Base-by-base conservation (phyloP, 2,113 vertebrate genomes). In the Lota lota region DNA sequence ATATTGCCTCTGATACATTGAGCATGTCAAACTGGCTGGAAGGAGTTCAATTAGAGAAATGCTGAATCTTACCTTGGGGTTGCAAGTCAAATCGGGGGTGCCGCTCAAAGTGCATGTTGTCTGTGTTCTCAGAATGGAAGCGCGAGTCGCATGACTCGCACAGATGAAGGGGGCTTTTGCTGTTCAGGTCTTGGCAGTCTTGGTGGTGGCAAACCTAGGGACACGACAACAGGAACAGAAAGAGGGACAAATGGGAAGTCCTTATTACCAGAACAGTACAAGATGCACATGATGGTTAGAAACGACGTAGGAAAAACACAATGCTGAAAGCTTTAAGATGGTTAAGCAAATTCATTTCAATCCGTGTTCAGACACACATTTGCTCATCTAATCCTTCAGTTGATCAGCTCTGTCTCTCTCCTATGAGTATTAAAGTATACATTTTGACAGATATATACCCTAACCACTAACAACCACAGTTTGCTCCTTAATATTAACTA, bases 201-300 rank as follows among this genome's bases (percentile, higher is more conserved):
- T 84, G 82, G n/a, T 94, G 95, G 83, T 96, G 95, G 76, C 96
- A 98, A 79, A 95, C 94, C 97, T 99, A 80, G 0, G 73, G 4
- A 74, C 22, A 5, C 81, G 90, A 33, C 28, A 6, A 33, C 28
- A 33, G 28, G 28, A 67, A 92, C 87, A 68, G 89, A 92, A 56
- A 90, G 19, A n/a, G 62, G 19, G 1, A 19, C 60, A 60, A 60
- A 47, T 47, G 47, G 40, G 28, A 62, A 36, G 69, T 71, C 51
- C 76, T 58, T 59, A 73, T 36, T 33, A 58, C 61, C 33, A 33
- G 54, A 77, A 77, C 70, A 69, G 33, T 62, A 65, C 16, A 36
- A 33, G 28, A 18, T 36, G 24, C 18, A 8, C 58, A 14, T 3
- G 11, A 20, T 4, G 19, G 58, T 21, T 60, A 20, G 58, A 21